Evolutionary conservation across 92 coral and sea anemone genomes (phyloP).

Genomic region (Zoanthus solanderi): DNA sequence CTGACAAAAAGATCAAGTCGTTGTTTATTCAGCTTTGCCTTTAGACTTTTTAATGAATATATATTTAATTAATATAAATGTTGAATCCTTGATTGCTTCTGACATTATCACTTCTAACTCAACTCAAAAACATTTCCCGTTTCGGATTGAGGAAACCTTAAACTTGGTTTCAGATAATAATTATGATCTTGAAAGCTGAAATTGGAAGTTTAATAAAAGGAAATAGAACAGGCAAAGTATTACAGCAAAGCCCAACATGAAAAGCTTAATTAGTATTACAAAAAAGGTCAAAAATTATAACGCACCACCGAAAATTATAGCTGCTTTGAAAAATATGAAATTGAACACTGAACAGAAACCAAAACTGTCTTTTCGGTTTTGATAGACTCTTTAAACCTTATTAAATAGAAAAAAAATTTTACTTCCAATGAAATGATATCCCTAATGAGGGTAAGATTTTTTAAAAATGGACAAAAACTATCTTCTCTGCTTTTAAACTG

Average conservation of each 20-base stretch:
- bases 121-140: not conserved
- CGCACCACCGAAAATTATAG: not conserved
- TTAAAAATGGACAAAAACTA: not conserved
- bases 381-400: not conserved
- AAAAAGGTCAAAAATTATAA: not conserved
- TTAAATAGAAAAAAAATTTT: not conserved
- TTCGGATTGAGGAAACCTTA: not conserved
- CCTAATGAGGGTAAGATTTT: not conserved
- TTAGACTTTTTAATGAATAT: conserved; percentile 32
- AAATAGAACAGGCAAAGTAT: not conserved
- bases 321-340: not conserved
- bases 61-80: not conserved
- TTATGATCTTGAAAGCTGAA: not conserved
- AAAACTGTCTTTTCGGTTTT: not conserved
- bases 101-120: not conserved
- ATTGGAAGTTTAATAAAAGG: not conserved
- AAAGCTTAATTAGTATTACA: not conserved
- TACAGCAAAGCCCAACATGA: not conserved
- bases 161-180: not conserved
- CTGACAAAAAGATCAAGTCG: not conserved
- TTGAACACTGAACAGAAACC: not conserved
- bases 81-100: not conserved
- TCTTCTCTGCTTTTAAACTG: not conserved
- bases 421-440: not conserved
- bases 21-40: not conserved